Evolutionary conservation across 2,888 invertebrate species (phyloP).

Genomic region (Lasioglossum malachurum): DNA sequence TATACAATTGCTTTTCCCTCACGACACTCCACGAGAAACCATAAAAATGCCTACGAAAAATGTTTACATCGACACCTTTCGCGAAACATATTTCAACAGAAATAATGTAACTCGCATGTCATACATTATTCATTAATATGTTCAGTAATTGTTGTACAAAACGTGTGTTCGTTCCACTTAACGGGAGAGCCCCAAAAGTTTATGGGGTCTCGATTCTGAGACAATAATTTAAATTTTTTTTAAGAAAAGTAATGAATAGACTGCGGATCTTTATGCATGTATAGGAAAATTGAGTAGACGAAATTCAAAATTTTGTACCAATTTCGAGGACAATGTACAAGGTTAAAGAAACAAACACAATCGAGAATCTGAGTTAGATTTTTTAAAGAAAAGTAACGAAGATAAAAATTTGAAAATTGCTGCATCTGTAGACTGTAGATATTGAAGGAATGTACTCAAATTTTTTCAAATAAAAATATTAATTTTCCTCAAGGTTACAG

Average conservation of each 20-base stretch:
- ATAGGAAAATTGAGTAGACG: no score
- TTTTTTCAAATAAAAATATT: neutral
- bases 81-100: no score
- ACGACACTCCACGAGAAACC: neutral
- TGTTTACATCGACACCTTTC: neutral
- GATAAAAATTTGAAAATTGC: neutral
- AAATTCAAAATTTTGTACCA: no score
- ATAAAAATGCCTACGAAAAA: neutral
- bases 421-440: fast-evolving
- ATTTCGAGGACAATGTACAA: no score
- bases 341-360: no score
- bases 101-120: no score
- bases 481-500: neutral
- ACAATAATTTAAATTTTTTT: neutral
- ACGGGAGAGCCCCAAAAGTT: neutral
- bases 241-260: neutral
- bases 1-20: neutral
- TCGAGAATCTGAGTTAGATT: no score
- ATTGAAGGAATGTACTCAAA: neutral
- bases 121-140: neutral
- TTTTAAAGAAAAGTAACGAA: neutral
- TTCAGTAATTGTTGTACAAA: neutral
- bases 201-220: neutral
- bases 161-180: neutral
- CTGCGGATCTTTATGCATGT: no score